phyloP scores from a whole-genome alignment of 1,140 invertebrate genomes.

The Papilio polyxenes region DNA sequence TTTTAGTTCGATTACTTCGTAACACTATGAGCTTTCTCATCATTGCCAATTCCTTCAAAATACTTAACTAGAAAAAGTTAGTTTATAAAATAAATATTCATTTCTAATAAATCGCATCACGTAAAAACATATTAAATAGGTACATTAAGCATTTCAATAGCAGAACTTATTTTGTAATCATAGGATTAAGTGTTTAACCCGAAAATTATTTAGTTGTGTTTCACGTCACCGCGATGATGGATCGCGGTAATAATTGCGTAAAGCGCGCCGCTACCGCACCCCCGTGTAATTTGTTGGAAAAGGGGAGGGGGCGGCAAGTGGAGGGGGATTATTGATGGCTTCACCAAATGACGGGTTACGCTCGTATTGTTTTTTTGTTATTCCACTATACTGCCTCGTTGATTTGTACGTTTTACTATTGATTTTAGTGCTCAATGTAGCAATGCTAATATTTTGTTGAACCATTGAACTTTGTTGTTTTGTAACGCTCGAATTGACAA shows the following conservation, averaged over 20 bases:
- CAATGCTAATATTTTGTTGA: not conserved
- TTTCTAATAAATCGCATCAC: not conserved
- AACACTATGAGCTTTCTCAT: too few relatives aligned
- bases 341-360: conserved; percentile 48
- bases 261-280: conserved; percentile 46
- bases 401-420: conserved; percentile 20
- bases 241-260: conserved; percentile 71
- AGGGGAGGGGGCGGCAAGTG: conserved; percentile 40
- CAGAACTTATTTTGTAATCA: conserved; percentile 37
- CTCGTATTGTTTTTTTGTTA: conserved; percentile 51
- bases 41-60: too few relatives aligned
- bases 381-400: conserved; percentile 39
- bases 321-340: conserved; percentile 60
- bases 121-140: not conserved
- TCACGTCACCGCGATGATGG: conserved; percentile 64
- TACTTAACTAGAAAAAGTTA: too few relatives aligned
- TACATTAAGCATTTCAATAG: conserved; percentile 30
- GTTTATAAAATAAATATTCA: not conserved
- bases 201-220: conserved; percentile 68
- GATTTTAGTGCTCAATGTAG: not conserved
- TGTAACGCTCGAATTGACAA: not conserved
- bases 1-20: too few relatives aligned
- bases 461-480: not conserved
- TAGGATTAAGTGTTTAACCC: conserved; percentile 64
- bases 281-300: conserved; percentile 52